Base-by-base conservation (phyloP, 2,113 vertebrate genomes). In the Cryptomyrus ogoouensis region DNA sequence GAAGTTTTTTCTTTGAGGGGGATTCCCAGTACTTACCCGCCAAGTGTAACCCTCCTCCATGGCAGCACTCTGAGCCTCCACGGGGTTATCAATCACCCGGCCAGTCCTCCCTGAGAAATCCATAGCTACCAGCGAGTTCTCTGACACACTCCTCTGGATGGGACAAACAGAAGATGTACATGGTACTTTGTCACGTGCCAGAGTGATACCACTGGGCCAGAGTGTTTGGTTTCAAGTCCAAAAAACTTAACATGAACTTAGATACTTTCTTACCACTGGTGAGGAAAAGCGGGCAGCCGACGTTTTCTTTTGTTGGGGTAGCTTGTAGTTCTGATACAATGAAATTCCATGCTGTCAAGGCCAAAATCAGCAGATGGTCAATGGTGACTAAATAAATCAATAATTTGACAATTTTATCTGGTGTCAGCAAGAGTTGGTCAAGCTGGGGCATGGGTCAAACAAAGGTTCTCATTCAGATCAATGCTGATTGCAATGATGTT, bases 51-150 rank as follows among this genome's bases (percentile, higher is more conserved):
- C 97, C 91, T 97, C 97, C 92, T 97, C 97, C 94, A 97, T 96
- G 89, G 98, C 98, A 49, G 98, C 98, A 42, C 97, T 98, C 95
- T 98, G 97, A 90, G 98, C 98, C 94, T 99, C 98, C 0, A 96
- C 95, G 0, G 98, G 98, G 92, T 99, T 99, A 92, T 99, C 97
- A 74, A 99, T 99, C 94, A 99, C 98, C 94, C 98, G 95, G 94
- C 98, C 98, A 89, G 97, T 99, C 92, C 98, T 97, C 92, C 98
- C 98, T 91, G 98, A 99, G 95, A 99, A 99, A 94, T 99, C 98
- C 98, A 99, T 99, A 1, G 98, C 98, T 94, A 99, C 98, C 1
- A 99, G 97, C 89, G 98, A 99, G 94, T 98, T 99, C 94, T 99
- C 98, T 0, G 98, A 99, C 89, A 99, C 97, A 88, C 98, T 99